A percentile compares a stretch with the other conserved stretches of the same genome.
phyloP scores from a whole-genome alignment of 2,888 invertebrate species.

The Deroplatys truncata region DNA sequence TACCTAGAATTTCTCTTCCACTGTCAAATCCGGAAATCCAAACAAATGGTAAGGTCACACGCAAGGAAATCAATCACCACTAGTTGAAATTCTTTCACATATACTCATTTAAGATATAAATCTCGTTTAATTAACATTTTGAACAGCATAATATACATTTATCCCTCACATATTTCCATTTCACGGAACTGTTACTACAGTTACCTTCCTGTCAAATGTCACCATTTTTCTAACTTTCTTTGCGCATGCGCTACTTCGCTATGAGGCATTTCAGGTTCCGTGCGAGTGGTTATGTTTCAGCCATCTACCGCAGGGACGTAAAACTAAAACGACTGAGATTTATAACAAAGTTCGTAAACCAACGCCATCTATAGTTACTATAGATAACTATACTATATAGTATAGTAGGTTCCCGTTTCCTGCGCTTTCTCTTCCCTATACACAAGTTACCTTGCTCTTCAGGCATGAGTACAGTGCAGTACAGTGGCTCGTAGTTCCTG shows the following conservation, averaged over 20 bases:
- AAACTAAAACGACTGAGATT: too few species aligned
- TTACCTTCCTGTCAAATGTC: neutral
- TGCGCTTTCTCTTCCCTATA: too few species aligned
- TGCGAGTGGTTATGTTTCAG: too few species aligned
- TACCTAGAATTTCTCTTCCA: neutral
- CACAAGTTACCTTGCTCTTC: too few species aligned
- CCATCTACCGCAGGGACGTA: too few species aligned
- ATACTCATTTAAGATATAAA: neutral
- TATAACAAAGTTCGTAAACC: too few species aligned
- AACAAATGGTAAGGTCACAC: constrained; percentile 1
- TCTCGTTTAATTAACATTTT: constrained; percentile 1
- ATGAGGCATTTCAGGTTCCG: too few species aligned
- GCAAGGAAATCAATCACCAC: neutral
- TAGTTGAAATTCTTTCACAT: neutral
- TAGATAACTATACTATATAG: too few species aligned
- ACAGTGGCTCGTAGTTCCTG: too few species aligned
- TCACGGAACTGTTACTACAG: neutral
- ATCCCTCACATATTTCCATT: neutral
- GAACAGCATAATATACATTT: neutral
- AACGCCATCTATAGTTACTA: too few species aligned
- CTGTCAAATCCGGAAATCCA: constrained; percentile 8
- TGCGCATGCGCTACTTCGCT: neutral
- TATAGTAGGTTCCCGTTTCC: too few species aligned
- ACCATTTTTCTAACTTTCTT: neutral
- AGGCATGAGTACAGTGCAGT: too few species aligned